phyloP scores from a whole-genome alignment of 2,797 vertebrate genomes.

The Ctenopoma multispine region DNA sequence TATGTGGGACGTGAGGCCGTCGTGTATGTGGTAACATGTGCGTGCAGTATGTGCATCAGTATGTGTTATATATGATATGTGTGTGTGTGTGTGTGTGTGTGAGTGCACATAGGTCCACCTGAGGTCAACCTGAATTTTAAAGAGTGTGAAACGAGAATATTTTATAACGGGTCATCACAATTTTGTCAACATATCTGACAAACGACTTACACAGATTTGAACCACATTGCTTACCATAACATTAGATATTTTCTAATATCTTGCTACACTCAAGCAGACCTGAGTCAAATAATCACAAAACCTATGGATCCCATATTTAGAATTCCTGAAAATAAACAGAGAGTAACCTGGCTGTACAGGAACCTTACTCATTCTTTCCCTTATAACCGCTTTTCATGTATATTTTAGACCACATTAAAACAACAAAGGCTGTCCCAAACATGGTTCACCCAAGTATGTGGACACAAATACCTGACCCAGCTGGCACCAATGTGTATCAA shows the following conservation, averaged over 20 bases:
- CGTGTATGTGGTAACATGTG: background rate
- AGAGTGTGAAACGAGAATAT: slow-evolving; percentile 23
- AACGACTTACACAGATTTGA: slow-evolving; percentile 44
- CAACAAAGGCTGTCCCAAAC: too few species aligned
- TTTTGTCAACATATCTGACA: slow-evolving; percentile 40
- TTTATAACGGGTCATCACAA: slow-evolving; percentile 21
- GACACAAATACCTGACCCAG: too few species aligned
- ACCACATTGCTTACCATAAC: slow-evolving; percentile 44
- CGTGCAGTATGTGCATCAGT: slow-evolving; percentile 14
- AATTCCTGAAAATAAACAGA: background rate
- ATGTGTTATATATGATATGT: slow-evolving; percentile 5
- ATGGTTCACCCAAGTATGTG: too few species aligned
- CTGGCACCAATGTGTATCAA: too few species aligned
- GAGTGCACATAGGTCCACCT: slow-evolving; percentile 64
- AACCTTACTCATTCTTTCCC: background rate
- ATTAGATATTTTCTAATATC: slow-evolving; percentile 13
- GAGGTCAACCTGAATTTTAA: slow-evolving; percentile 60
- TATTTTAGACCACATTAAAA: background rate
- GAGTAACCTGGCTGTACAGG: background rate
- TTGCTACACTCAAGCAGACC: slow-evolving; percentile 76
- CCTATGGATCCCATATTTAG: background rate
- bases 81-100: slow-evolving; percentile 3
- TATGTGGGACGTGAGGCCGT: slow-evolving; percentile 10
- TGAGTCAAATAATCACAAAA: slow-evolving; percentile 68
- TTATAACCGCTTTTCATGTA: background rate